These are phyloP conservation scores for Choloepus hoffmanni DNA, from an alignment of 2,113 vertebrate species.

Conservation along the genomic window DNA sequence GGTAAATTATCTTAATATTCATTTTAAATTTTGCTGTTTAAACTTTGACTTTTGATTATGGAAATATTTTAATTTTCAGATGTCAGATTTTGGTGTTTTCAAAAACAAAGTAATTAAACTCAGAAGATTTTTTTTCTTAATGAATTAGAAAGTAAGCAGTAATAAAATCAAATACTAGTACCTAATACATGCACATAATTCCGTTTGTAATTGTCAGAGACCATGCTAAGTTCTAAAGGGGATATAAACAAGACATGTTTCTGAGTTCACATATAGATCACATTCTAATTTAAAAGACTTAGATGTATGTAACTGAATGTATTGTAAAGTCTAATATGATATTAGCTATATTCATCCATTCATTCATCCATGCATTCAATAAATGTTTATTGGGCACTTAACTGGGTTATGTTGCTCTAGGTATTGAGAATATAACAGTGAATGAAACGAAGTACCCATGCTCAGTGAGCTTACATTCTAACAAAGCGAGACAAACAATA, in stretches of 20 bases:
- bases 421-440: not conserved
- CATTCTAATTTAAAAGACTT: not conserved
- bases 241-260: not conserved
- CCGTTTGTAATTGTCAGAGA: not conserved
- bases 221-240: not conserved
- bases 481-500: not conserved
- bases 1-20: not conserved
- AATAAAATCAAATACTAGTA: not conserved
- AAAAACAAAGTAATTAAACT: not conserved
- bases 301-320: not conserved
- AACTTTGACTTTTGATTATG: not conserved
- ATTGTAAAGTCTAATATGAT: not conserved
- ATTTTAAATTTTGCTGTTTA: not conserved
- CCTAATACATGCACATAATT: not conserved
- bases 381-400: not conserved
- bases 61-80: not conserved
- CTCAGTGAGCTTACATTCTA: not conserved
- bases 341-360: not conserved
- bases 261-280: not conserved
- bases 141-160: not conserved
- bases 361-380: not conserved
- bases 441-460: not conserved
- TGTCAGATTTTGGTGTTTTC: not conserved
- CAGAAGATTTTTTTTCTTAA: not conserved
- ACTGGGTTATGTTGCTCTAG: not conserved